A percentile compares a stretch with the other conserved stretches of the same genome.
These are phyloP conservation scores for Tenualosa ilisha DNA, from an alignment of 2,797 vertebrate genomes.

Conservation along the genomic window DNA sequence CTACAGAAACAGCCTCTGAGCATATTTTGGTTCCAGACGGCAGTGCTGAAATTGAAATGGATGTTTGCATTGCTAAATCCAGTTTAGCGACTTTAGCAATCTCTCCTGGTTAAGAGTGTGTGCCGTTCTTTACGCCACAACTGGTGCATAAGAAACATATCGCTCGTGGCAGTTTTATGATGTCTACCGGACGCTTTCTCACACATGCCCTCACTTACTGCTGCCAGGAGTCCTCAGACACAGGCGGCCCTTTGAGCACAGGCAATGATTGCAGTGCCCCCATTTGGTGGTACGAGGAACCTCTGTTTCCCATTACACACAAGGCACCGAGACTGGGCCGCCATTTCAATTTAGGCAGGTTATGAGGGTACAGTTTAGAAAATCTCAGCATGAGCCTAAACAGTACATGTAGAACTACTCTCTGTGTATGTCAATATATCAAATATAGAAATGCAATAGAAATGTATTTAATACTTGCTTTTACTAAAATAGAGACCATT, in stretches of 20 bases:
- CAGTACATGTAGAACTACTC: neutral
- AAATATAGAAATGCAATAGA: neutral
- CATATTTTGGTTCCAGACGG: neutral
- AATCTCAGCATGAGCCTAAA: neutral
- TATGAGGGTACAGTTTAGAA: neutral
- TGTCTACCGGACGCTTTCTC: constrained; percentile 11
- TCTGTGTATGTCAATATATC: neutral
- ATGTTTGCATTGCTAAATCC: constrained; percentile 5
- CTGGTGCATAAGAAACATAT: neutral
- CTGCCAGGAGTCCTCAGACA: neutral
- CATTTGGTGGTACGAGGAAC: constrained; percentile 60
- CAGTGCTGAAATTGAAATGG: neutral
- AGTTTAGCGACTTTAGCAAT: constrained; percentile 5
- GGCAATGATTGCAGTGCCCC: constrained; percentile 65
- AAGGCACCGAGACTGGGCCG: neutral
- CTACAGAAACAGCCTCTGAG: neutral
- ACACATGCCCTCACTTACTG: constrained; percentile 1
- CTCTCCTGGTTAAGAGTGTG: neutral
- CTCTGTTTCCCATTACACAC: constrained; percentile 30
- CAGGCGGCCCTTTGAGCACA: constrained; percentile 14
- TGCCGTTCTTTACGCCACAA: neutral
- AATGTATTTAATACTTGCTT: neutral
- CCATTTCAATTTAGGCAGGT: constrained; percentile 7
- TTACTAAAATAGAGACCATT: neutral
- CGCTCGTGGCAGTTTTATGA: neutral